Conservation (phyloP, 2,888 invertebrate genomes). For the Mellilla xanthometata region DNA sequence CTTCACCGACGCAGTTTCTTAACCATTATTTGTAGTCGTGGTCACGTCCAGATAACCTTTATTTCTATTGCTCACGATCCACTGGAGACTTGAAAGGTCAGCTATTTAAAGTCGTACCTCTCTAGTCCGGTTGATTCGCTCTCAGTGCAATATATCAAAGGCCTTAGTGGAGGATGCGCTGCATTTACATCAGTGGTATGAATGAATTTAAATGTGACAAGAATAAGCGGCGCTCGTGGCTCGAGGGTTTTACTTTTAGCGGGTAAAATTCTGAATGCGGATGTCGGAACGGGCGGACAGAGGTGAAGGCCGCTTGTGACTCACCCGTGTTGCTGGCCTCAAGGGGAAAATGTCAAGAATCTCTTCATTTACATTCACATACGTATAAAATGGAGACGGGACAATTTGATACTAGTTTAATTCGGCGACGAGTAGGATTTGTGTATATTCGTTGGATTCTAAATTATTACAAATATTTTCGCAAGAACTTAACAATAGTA, state of each 20-base stretch:
- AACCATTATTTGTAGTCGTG: slow-evolving; percentile 24
- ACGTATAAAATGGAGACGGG: no score
- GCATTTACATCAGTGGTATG: slow-evolving; percentile 47
- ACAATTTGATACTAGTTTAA: no score
- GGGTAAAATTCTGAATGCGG: slow-evolving; percentile 62
- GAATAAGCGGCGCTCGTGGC: slow-evolving; percentile 39
- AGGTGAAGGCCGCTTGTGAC: slow-evolving; percentile 75
- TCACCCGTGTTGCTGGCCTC: slow-evolving; percentile 53
- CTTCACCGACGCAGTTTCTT: slow-evolving; percentile 25
- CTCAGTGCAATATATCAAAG: slow-evolving; percentile 32
- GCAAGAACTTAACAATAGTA: no score
- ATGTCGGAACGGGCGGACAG: slow-evolving; percentile 54
- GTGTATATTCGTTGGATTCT: no score
- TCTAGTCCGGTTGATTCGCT: slow-evolving; percentile 16
- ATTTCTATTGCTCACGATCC: slow-evolving; percentile 27
- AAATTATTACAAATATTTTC: no score
- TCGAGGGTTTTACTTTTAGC: slow-evolving; percentile 39
- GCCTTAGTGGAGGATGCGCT: slow-evolving; percentile 32
- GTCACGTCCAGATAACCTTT: slow-evolving; percentile 31
- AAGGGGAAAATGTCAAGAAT: slow-evolving; percentile 51
- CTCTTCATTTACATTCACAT: slow-evolving; percentile 17
- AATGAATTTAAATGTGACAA: slow-evolving; percentile 57
- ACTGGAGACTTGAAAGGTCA: slow-evolving; percentile 30
- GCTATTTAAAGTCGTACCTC: slow-evolving; percentile 30
- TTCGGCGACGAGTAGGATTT: no score